A percentile compares a stretch with the other conserved stretches of the same genome.
Conservation (phyloP, 2,888 invertebrate genomes). For the Homarus gammarus region DNA sequence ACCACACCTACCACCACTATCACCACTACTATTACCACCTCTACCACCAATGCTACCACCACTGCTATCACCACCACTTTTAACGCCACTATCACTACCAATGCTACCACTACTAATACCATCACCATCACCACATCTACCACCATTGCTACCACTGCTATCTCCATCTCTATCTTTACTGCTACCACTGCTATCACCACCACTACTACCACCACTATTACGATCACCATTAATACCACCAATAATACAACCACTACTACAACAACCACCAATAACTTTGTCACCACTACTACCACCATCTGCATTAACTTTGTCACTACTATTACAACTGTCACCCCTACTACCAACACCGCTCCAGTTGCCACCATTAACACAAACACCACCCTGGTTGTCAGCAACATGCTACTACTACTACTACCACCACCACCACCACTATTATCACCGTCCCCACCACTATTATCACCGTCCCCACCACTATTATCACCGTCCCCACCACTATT, state of each 20-base stretch:
- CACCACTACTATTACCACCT: not conserved
- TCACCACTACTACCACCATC: not conserved
- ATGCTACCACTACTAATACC: not conserved
- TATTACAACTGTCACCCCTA: not conserved
- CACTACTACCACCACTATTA: not conserved
- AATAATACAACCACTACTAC: not conserved
- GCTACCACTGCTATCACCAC: not conserved
- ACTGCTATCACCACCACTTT: not conserved
- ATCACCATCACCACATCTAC: not conserved
- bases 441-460: not conserved
- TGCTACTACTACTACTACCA: not conserved
- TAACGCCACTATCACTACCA: not conserved
- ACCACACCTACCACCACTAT: not conserved
- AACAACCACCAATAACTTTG: not conserved
- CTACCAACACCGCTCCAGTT: not conserved
- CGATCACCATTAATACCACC: not conserved
- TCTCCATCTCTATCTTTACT: not conserved
- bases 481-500: not conserved
- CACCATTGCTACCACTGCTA: not conserved
- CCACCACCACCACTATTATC: not conserved
- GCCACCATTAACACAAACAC: not conserved
- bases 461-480: too few relatives aligned
- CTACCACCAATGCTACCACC: not conserved
- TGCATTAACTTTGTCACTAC: not conserved
- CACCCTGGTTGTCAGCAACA: not conserved